Base-by-base conservation (phyloP, 2,113 vertebrate genomes). In the Sylvia atricapilla region DNA sequence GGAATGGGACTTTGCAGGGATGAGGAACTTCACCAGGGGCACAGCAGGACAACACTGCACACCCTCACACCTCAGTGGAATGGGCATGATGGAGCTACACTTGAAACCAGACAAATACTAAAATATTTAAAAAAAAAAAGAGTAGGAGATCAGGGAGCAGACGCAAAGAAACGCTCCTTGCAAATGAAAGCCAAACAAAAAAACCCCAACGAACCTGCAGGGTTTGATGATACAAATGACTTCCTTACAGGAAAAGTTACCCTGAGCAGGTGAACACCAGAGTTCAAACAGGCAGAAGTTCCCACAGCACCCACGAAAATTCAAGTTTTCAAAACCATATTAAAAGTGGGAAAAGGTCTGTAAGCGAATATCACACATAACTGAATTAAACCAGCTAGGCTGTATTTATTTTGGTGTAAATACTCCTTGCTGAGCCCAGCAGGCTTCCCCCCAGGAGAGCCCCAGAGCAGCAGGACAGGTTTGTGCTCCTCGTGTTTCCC, bases 321-420 rank as follows among this genome's bases (percentile, higher is more conserved):
- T 27, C 63, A 4, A 8, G 23, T 28, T 78, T 31, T 31, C 37
- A 27, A 30, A 66, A 49, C 6, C 2, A 3, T 15, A 66, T 33
- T 25, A 33, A 0, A 64, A 50, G 33, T 17, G 23, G 16, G 5
- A 46, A 76, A 23, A 77, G 17, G 25, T 6, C 8, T 30, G 0
- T 10, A 3, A 33, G 15, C 4, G 22, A 55, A 0, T 22, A 47
- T 9, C 52, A 49, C 3, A n/a, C 3, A 0, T 1, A 58, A 28
- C 14, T 27, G 43, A 73, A 59, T 5, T 23, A 18, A 11, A 56
- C 2, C 1, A 37, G 11, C n/a, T 3, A 5, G 43, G 10, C 14
- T 73, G 27, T 6, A 19, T 27, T 60, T 35, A 47, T 39, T 52
- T 1, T 3, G 33, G 20, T 44, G 30, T 2, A 9, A n/a, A n/a